Evolutionary conservation across 1,140 invertebrate genomes (phyloP), one percentile per base, ranked within the genome.

Genomic region (Zeugodacus cucurbitae): DNA sequence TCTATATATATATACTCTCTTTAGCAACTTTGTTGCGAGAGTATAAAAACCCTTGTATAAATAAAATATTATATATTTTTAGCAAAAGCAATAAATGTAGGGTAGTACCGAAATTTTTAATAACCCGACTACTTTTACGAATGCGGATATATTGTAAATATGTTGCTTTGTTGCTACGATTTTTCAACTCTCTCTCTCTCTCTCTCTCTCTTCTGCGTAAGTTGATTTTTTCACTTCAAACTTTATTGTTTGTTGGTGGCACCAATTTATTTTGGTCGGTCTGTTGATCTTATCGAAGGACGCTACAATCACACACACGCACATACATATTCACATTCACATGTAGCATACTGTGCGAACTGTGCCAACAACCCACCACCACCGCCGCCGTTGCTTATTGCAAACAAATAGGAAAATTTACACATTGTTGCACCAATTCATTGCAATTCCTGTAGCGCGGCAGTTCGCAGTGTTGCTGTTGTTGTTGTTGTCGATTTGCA

Each of bases 241-340:
- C 17, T 82, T 48, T 48, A 44, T 82, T 82, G 74, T 82, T 82
- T 82, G 74, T n/a, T 82, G 74, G 74, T 82, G 37, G 74, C 74
- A 82, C 41, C 74, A 82, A 82, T 82, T 82, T 82, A 82, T 82
- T 82, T 82, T 82, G 20, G 74, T 17, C 74, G 74, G 74, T 82
- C 41, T 82, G 74, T 82, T 82, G 41, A 82, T 82, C 74, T 26
- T 34, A 82, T 82, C 41, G 41, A 82, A 26, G 37, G 74, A 29
- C 70, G 70, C 41, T 44, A 74, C 6, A 74, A 14, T 34, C 8
- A 54, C 48, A 48, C 44, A 48, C 58, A 59, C 22, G 17, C 58
- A 62, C 34, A 34, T n/a, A 70, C 29, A 70, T 17, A 70, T 70
- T 3, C 64, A 70, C 32, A 62, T 22, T 0, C 10, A 26, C 5